Evolutionary conservation across 2,888 invertebrate genomes (phyloP).

Genomic region (Drosophila eohydei): DNA sequence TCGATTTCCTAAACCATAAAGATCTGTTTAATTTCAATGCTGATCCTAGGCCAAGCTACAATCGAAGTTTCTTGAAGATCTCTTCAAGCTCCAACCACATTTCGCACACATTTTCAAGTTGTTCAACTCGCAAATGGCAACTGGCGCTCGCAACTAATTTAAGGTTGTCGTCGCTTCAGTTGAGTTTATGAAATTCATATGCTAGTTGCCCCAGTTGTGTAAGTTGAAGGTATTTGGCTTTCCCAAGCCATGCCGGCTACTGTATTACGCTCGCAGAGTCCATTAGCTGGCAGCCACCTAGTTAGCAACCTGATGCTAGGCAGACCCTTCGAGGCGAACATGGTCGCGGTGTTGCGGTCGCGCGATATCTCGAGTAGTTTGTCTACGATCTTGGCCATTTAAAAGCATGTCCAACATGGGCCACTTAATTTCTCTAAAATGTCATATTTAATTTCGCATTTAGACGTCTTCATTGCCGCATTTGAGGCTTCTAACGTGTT

Average conservation of each 20-base stretch:
- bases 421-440: slow-evolving; percentile 71
- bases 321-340: slow-evolving; percentile 14
- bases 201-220: slow-evolving; percentile 24
- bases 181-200: not conserved
- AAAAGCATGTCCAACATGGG: slow-evolving; percentile 59
- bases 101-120: not conserved
- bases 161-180: not conserved
- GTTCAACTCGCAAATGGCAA: not conserved
- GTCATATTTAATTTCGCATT: slow-evolving; percentile 77
- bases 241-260: slow-evolving; percentile 33
- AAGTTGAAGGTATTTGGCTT: slow-evolving; percentile 33
- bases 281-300: slow-evolving; percentile 39
- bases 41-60: not conserved
- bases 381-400: slow-evolving; percentile 51
- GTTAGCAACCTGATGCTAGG: slow-evolving; percentile 30
- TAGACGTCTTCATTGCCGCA: slow-evolving; percentile 75
- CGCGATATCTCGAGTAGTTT: slow-evolving; percentile 19
- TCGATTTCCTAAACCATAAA: not conserved
- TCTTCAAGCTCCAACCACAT: not conserved
- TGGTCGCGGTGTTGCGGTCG: not conserved
- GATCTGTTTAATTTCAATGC: not conserved
- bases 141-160: not conserved
- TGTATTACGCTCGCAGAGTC: slow-evolving; percentile 34
- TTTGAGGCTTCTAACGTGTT: slow-evolving; percentile 42
- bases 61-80: not conserved